Evolutionary conservation across 1,140 invertebrate genomes (phyloP).

Genomic region (Aphidius gifuensis): DNA sequence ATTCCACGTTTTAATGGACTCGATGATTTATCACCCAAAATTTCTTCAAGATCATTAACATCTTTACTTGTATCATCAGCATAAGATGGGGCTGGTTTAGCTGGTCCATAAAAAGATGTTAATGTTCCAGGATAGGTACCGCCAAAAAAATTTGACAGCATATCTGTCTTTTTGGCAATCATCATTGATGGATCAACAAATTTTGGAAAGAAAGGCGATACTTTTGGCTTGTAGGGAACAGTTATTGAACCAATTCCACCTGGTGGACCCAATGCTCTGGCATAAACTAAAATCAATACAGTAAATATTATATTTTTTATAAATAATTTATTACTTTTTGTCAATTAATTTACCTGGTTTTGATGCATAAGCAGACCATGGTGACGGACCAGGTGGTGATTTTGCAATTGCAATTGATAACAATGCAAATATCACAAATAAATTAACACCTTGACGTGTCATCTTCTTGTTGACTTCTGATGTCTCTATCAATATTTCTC

Average conservation of each 20-base stretch:
- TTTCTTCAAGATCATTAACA: constrained; percentile 9
- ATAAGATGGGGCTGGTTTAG: constrained; percentile 22
- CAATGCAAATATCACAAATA: constrained; percentile 29
- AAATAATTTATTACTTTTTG: constrained; percentile 6
- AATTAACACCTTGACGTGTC: constrained; percentile 26
- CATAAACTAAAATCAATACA: constrained; percentile 29
- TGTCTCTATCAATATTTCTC: not conserved
- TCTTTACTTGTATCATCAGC: constrained; percentile 6
- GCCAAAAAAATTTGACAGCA: constrained; percentile 40
- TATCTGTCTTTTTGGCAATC: constrained; percentile 43
- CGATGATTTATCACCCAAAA: constrained; percentile 13
- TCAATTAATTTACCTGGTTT: constrained; percentile 37
- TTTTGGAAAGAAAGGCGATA: constrained; percentile 41
- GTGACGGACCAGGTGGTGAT: constrained; percentile 25
- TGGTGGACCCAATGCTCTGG: constrained; percentile 37
- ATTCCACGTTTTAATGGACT: constrained; percentile 28
- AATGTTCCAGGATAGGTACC: constrained; percentile 8
- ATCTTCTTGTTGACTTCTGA: constrained; percentile 30
- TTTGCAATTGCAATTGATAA: constrained; percentile 24
- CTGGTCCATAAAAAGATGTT: not conserved
- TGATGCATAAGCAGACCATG: constrained; percentile 29
- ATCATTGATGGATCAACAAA: constrained; percentile 44
- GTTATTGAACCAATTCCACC: constrained; percentile 35
- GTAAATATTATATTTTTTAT: not conserved
- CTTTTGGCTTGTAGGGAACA: constrained; percentile 40